Evolutionary conservation across 53 echinoderm and acorn worm species (phyloP).

Genomic region (Paracentrotus lividus): DNA sequence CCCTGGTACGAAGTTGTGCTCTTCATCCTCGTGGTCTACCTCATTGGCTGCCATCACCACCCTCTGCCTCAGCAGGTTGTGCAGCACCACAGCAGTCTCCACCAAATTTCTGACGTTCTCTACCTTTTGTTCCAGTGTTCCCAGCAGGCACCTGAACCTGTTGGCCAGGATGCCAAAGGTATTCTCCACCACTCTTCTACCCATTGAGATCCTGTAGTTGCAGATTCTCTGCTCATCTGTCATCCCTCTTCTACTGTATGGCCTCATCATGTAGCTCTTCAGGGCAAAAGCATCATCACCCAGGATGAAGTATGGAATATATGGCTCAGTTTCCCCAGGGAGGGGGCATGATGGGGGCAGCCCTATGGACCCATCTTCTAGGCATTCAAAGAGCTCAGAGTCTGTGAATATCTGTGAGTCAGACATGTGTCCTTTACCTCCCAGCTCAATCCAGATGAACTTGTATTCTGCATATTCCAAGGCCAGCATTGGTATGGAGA

Average conservation of each 20-base stretch:
- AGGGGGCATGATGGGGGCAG: conserved; percentile 45
- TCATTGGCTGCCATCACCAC: not conserved
- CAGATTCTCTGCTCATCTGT: too few relatives aligned
- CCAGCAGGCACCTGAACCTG: conserved; percentile 59
- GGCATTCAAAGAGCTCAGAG: conserved; percentile 4
- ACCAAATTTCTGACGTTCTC: not conserved
- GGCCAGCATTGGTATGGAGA: not conserved
- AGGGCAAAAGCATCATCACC: conserved; percentile 14
- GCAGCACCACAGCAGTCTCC: conserved; percentile 27
- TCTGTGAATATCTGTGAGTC: conserved; percentile 68
- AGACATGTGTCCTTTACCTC: not conserved
- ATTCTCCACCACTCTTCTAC: conserved; percentile 61
- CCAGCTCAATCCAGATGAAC: conserved; percentile 39
- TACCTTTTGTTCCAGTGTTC: conserved; percentile 42
- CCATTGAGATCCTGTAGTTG: too few relatives aligned
- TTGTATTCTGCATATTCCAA: not conserved
- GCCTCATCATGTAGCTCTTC: not conserved
- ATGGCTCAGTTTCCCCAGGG: too few relatives aligned
- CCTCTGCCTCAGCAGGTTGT: conserved; percentile 32
- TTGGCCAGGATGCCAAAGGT: conserved; percentile 73
- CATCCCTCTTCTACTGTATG: too few relatives aligned
- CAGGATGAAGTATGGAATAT: not conserved
- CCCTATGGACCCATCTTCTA: not conserved
- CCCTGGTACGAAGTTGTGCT: conserved; percentile 53
- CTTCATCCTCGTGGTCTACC: conserved; percentile 64